A percentile compares a stretch with the other conserved stretches of the same genome.
phyloP scores from a whole-genome alignment of 2,888 invertebrate species.

The Urechis unicinctus region DNA sequence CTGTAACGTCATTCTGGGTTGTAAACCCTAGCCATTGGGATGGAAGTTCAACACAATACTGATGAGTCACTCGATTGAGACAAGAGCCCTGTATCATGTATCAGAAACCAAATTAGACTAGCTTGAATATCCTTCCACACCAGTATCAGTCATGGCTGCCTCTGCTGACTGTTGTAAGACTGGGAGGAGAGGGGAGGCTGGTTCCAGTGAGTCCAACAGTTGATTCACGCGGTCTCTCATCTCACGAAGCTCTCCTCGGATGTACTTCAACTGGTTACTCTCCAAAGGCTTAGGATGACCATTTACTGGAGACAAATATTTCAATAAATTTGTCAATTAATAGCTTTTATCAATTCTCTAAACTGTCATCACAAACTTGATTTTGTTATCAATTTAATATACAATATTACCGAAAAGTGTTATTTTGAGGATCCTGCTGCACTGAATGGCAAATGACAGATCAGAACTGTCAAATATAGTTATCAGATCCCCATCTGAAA shows the following conservation, averaged over 20 bases:
- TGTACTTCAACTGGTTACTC: conserved; percentile 51
- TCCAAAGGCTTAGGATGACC: conserved; percentile 46
- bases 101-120: too few relatives aligned
- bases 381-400: neutral
- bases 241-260: conserved; percentile 53
- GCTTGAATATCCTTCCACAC: too few relatives aligned
- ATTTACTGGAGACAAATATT: conserved; percentile 39
- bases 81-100: too few relatives aligned
- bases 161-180: too few relatives aligned
- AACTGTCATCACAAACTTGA: neutral
- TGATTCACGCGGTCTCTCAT: conserved; percentile 60
- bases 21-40: too few relatives aligned
- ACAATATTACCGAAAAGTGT: conserved; percentile 55
- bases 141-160: too few relatives aligned
- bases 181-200: too few relatives aligned
- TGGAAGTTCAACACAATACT: too few relatives aligned
- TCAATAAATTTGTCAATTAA: neutral
- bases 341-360: neutral
- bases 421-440: conserved; percentile 61
- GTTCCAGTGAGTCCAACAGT: conserved; percentile 58
- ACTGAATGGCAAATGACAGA: conserved; percentile 65
- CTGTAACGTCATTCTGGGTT: too few relatives aligned
- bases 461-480: conserved; percentile 68
- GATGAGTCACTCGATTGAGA: too few relatives aligned
- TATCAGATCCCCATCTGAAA: conserved; percentile 64